Evolutionary conservation across 1,140 invertebrate genomes (phyloP).

Genomic region (Drosophila sproati): DNA sequence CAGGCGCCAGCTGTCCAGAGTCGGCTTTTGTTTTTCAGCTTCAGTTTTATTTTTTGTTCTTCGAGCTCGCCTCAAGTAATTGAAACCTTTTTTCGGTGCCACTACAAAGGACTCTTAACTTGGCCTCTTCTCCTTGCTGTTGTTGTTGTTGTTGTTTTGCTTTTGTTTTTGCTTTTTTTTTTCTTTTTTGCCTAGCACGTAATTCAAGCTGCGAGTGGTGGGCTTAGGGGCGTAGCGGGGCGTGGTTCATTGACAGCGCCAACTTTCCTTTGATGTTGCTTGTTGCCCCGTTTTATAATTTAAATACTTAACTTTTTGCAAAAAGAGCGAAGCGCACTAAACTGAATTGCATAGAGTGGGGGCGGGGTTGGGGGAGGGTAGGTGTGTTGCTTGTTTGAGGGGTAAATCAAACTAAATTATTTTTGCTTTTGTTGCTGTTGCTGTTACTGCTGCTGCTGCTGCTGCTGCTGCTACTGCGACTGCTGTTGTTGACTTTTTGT

Average conservation of each 20-base stretch:
- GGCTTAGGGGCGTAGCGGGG: neutral
- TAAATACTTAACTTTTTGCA: conserved; percentile 65
- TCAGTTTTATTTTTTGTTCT: conserved; percentile 17
- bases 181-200: conserved; percentile 56
- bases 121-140: neutral
- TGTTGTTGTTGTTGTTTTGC: conserved; percentile 2
- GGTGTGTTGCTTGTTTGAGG: conserved; percentile 5
- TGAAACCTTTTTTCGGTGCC: conserved; percentile 76
- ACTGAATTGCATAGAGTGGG: conserved; percentile 15
- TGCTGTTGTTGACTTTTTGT: conserved; percentile 40
- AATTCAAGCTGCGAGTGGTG: conserved; percentile 58
- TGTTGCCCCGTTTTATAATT: conserved; percentile 74
- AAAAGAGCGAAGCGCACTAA: conserved; percentile 27
- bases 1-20: conserved; percentile 1
- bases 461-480: no score
- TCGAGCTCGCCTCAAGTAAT: conserved; percentile 40
- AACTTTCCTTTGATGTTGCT: conserved; percentile 40
- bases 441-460: no score
- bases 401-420: conserved; percentile 58
- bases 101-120: conserved; percentile 66
- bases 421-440: conserved; percentile 36
- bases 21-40: conserved; percentile 28
- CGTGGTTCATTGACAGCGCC: conserved; percentile 44
- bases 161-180: conserved; percentile 11
- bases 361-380: neutral